Evolutionary conservation across 2,888 invertebrate species (phyloP).

Genomic region (Nudaria mundana): DNA sequence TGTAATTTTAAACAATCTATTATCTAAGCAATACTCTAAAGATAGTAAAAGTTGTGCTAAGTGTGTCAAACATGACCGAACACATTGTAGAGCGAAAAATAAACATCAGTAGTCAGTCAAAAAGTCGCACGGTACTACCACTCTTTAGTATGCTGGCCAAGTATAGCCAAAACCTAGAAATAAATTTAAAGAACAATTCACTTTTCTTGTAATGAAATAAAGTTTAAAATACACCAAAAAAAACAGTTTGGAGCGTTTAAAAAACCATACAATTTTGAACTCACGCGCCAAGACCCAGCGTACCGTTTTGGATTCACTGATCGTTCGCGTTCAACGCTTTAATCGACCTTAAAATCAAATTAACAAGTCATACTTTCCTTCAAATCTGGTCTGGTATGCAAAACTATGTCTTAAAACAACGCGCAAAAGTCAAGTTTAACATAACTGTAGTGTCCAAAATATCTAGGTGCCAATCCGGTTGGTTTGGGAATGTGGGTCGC

Average conservation of each 20-base stretch:
- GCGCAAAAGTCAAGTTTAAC: slow-evolving; percentile 36
- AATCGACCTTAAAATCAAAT: slow-evolving; percentile 44
- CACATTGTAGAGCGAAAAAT: slow-evolving; percentile 34
- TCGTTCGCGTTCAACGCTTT: slow-evolving; percentile 36
- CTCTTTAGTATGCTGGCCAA: slow-evolving; percentile 43
- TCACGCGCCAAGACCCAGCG: slow-evolving; percentile 52
- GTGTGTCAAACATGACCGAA: slow-evolving; percentile 35
- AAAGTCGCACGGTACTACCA: slow-evolving; percentile 46
- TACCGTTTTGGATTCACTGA: slow-evolving; percentile 67
- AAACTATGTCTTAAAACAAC: slow-evolving; percentile 25
- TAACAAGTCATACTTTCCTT: slow-evolving; percentile 38
- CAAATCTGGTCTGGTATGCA: slow-evolving; percentile 11
- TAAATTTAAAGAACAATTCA: slow-evolving; percentile 13
- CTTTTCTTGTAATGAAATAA: slow-evolving; percentile 8
- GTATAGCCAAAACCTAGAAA: slow-evolving; percentile 45
- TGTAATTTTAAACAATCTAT: slow-evolving; percentile 22
- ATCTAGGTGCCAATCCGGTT: slow-evolving; percentile 70
- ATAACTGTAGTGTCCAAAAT: slow-evolving; percentile 47
- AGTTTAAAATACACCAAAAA: slow-evolving; percentile 14
- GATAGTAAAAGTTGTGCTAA: slow-evolving; percentile 52
- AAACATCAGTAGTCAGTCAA: slow-evolving; percentile 31
- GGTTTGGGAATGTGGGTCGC: slow-evolving; percentile 70
- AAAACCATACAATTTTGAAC: slow-evolving; percentile 56
- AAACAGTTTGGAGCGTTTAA: slow-evolving; percentile 36
- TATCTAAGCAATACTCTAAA: slow-evolving; percentile 27